Percentiles rank a stretch among this genome's conserved stretches.
phyloP scores from a whole-genome alignment of 2,888 invertebrate species.

The Cosmia pyralina region DNA sequence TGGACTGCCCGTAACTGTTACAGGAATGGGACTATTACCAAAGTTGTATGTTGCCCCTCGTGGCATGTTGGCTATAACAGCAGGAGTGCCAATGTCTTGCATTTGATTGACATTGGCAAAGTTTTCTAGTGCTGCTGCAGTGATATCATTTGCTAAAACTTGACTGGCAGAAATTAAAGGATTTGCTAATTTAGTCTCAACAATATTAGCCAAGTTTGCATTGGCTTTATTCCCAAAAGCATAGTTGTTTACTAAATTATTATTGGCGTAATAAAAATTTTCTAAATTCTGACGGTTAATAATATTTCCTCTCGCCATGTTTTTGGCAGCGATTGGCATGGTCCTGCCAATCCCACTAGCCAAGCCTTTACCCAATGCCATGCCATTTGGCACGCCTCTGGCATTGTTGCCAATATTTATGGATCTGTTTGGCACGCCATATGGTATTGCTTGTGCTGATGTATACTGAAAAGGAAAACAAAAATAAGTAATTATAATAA shows the following conservation, averaged over 20 bases:
- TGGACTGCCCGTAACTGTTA: conserved; percentile 11
- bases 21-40: conserved; percentile 38
- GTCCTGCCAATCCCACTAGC: conserved; percentile 17
- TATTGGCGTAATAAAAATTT: conserved; percentile 18
- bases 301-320: conserved; percentile 16
- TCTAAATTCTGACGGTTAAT: conserved; percentile 36
- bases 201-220: conserved; percentile 1
- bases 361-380: conserved; percentile 6
- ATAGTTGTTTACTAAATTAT: conserved; percentile 20
- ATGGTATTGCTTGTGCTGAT: conserved; percentile 64
- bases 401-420: neutral
- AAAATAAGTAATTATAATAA: too few relatives aligned
- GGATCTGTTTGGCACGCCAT: conserved; percentile 28
- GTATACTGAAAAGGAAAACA: conserved; percentile 62
- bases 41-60: conserved; percentile 36
- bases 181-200: conserved; percentile 11
- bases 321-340: conserved; percentile 19
- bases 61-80: conserved; percentile 12
- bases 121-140: conserved; percentile 13
- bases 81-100: conserved; percentile 1
- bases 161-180: conserved; percentile 5
- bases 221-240: neutral
- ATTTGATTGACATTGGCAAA: conserved; percentile 2
- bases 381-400: conserved; percentile 22
- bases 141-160: conserved; percentile 29